These are phyloP conservation scores for Melanotaenia trifasciata DNA, from an alignment of 2,797 vertebrate species.

Conservation along the genomic window DNA sequence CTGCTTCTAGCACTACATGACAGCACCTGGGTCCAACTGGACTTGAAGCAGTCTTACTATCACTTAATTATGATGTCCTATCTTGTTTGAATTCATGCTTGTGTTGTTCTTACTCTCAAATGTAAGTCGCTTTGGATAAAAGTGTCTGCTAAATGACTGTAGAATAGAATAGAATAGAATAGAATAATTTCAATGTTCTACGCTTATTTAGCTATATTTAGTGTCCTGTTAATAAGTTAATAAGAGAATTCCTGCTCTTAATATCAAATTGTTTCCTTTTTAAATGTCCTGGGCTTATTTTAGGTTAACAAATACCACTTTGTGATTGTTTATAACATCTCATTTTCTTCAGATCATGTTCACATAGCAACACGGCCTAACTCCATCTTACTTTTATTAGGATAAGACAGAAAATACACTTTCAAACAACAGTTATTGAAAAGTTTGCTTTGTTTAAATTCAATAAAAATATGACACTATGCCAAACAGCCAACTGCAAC, in stretches of 20 bases:
- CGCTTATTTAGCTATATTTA: not conserved
- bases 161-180: too few species aligned
- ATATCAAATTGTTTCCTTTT: not conserved
- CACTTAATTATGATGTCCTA: too few species aligned
- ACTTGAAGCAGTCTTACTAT: too few species aligned
- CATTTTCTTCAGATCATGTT: conserved; percentile 4
- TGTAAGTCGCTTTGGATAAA: too few species aligned
- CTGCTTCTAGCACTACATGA: too few species aligned
- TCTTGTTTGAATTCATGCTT: too few species aligned
- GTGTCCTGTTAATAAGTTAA: not conserved
- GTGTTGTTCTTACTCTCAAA: too few species aligned
- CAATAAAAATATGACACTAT: conserved; percentile 9
- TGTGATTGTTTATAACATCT: not conserved
- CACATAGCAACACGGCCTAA: conserved; percentile 22
- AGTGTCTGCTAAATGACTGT: too few species aligned
- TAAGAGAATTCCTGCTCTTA: not conserved
- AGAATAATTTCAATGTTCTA: not conserved
- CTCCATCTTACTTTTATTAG: conserved; percentile 30
- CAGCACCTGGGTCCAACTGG: too few species aligned
- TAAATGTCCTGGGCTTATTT: not conserved
- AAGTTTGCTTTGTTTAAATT: conserved; percentile 25
- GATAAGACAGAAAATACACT: conserved; percentile 13
- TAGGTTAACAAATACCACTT: not conserved
- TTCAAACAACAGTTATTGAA: conserved; percentile 4
- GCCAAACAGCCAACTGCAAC: conserved; percentile 13